phyloP scores from a whole-genome alignment of 2,113 vertebrate species.

The Perca fluviatilis region DNA sequence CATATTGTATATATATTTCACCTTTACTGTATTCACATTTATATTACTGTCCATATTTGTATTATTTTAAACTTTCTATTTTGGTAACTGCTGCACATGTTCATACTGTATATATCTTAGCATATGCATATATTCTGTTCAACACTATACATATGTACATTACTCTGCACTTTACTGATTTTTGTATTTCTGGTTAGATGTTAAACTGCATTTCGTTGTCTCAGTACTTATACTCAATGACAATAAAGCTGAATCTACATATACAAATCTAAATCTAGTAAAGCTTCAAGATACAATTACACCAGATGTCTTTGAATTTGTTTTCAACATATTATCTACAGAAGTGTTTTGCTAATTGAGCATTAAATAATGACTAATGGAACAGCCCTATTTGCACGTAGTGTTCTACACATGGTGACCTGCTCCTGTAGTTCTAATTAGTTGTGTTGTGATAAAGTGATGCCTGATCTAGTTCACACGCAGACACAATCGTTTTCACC shows the following conservation, averaged over 20 bases:
- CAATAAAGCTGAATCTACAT: too few relatives aligned
- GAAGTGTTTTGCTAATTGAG: neutral
- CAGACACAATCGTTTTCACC: neutral
- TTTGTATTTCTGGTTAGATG: neutral
- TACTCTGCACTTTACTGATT: neutral
- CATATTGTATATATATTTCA: neutral
- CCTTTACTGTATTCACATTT: neutral
- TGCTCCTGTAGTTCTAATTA: neutral
- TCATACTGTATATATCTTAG: neutral
- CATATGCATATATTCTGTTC: too few relatives aligned
- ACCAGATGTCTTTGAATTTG: neutral
- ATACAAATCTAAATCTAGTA: neutral
- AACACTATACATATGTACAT: neutral
- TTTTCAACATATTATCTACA: neutral
- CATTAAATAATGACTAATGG: neutral
- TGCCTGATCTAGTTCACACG: neutral
- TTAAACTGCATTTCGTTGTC: neutral
- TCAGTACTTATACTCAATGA: neutral
- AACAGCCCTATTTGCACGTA: neutral
- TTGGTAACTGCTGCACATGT: neutral
- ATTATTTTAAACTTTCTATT: neutral
- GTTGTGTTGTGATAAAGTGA: neutral
- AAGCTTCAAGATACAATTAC: neutral
- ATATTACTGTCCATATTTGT: neutral
- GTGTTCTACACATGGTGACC: neutral